phyloP scores from a whole-genome alignment of 2,888 invertebrate species.

The Amorpha juglandis region DNA sequence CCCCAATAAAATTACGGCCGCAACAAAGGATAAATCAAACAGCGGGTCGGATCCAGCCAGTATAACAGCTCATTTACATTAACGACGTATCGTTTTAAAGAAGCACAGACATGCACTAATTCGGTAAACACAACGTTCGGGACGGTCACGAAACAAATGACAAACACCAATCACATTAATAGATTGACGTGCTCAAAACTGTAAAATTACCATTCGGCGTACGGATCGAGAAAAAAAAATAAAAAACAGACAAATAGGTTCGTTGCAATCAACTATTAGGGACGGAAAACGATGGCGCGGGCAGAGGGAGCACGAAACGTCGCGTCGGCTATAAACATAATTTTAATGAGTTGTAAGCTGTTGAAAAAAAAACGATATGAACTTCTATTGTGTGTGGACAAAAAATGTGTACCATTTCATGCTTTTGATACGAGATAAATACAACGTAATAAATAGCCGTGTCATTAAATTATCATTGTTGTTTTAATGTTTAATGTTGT shows the following conservation, averaged over 20 bases:
- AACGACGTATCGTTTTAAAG: slow-evolving; percentile 29
- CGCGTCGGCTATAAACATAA: slow-evolving; percentile 53
- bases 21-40: slow-evolving; percentile 12
- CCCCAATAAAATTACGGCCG: slow-evolving; percentile 5
- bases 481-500: slow-evolving; percentile 21
- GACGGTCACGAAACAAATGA: slow-evolving; percentile 72
- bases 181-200: slow-evolving; percentile 82
- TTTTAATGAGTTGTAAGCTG: slow-evolving; percentile 68
- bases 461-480: slow-evolving; percentile 21
- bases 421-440: slow-evolving; percentile 27
- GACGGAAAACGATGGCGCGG: slow-evolving; percentile 51
- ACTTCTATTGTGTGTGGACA: slow-evolving; percentile 30
- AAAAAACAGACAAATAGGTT: slow-evolving; percentile 42
- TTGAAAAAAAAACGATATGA: slow-evolving; percentile 31
- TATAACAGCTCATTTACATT: slow-evolving; percentile 22
- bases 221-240: slow-evolving; percentile 60
- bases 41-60: background rate
- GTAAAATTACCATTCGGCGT: slow-evolving; percentile 77
- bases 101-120: slow-evolving; percentile 39
- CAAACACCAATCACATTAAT: slow-evolving; percentile 70
- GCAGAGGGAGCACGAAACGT: slow-evolving; percentile 54
- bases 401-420: slow-evolving; percentile 27
- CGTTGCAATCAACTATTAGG: slow-evolving; percentile 63
- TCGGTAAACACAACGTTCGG: slow-evolving; percentile 43
- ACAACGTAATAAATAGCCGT: slow-evolving; percentile 28